Base-by-base conservation (phyloP, 2,888 invertebrate genomes). In the Timandra comae region DNA sequence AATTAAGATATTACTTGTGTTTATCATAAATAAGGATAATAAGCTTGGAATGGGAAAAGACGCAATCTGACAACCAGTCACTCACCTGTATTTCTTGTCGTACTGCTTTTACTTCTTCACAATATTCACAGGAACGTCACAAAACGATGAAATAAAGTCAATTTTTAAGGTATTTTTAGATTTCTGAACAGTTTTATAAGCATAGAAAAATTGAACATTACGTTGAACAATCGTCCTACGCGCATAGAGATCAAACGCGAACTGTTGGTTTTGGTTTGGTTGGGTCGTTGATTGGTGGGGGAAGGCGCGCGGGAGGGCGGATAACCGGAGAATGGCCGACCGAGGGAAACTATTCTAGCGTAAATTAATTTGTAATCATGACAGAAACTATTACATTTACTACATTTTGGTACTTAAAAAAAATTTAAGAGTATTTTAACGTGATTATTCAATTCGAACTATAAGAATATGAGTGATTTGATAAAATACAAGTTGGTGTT, bases 171-270 rank as follows among this genome's bases (percentile, higher is more conserved):
- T 78, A 84, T 85, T 81, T 84, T 85, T 50, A 82, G 74, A 62
- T 75, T 80, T 79, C 79, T 80, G 53, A 73, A 80, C 57, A 74
- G 73, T 79, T 78, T 84, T 50, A 81, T 72, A 59, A 78, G 76
- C 79, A 84, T 80, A 82, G 77, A 80, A 81, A 80, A 84, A 74
- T 67, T 73, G 76, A 67, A 75, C 85, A 85, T 84, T 68, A 70
- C 85, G 80, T 67, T 68, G 53, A 67, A 61, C 69, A 67, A 57
- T 80, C 85, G 87, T 86, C 85, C 72, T 61, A 55, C 80, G 73
- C 80, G 74, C 74, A 76, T 75, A 77, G 70, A 82, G 75, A 84
- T 80, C 81, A 80, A 86, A 87, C 85, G 86, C 88, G 86, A 87
- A 88, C 88, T 88, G 87, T 80, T 72, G 70, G 70, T 73, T 71